Percentiles rank a stretch among this genome's conserved stretches.
phyloP scores from a whole-genome alignment of 2,797 vertebrate genomes.

The Ceryle rudis region DNA sequence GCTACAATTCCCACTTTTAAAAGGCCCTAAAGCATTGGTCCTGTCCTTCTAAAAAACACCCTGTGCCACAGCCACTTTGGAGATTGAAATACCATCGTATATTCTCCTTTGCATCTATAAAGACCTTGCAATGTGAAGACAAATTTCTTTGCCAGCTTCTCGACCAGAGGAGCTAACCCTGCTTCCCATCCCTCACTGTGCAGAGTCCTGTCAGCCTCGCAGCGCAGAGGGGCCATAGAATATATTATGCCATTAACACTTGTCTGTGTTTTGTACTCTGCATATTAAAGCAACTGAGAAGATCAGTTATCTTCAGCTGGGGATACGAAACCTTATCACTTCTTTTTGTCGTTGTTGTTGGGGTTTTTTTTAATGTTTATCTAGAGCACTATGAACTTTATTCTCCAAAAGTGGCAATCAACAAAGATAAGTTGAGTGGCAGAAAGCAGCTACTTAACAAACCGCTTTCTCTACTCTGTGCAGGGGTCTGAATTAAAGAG shows the following conservation, averaged over 20 bases:
- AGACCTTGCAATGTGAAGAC: neutral
- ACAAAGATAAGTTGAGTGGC: slow-evolving; percentile 51
- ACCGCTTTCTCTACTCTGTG: neutral
- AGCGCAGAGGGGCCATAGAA: slow-evolving; percentile 40
- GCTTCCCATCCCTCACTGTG: neutral
- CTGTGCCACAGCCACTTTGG: neutral
- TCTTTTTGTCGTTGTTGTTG: neutral
- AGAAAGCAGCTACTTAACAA: slow-evolving; percentile 51
- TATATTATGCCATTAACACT: slow-evolving; percentile 75
- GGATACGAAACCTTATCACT: slow-evolving; percentile 69
- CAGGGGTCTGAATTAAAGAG: neutral
- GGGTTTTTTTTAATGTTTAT: slow-evolving; percentile 70
- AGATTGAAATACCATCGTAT: neutral
- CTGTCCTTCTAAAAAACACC: neutral
- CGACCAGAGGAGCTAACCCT: neutral
- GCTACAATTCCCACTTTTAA: neutral
- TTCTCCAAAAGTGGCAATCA: slow-evolving; percentile 65
- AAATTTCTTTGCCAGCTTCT: slow-evolving; percentile 8
- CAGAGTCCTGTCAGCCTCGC: neutral
- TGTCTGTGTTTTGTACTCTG: slow-evolving; percentile 66
- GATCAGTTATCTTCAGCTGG: slow-evolving; percentile 76
- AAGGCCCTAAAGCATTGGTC: neutral
- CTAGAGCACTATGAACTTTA: slow-evolving; percentile 62
- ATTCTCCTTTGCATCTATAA: neutral
- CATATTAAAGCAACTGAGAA: slow-evolving; percentile 71